Evolutionary conservation across 2,797 vertebrate genomes (phyloP), one percentile per base, ranked within the genome.

Genomic region (Helostoma temminkii): DNA sequence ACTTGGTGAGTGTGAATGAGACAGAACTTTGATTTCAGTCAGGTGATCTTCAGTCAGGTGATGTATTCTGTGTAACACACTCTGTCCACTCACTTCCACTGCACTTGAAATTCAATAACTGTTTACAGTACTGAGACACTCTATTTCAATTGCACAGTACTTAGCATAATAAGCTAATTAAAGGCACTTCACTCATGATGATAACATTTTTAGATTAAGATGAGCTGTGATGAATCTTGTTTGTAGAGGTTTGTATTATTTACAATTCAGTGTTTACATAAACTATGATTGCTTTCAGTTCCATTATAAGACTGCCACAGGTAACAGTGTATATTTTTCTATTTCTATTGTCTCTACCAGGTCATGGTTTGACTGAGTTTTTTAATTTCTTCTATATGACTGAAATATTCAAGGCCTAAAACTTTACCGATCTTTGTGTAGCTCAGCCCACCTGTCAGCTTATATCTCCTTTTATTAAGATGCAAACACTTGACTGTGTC

Each of bases 161-260:
- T 72, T 56, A 63, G 68, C 49, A 75, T 80, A 70, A 83, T 58
- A 66, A 52, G 69, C 41, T 64, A 76, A 78, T 78, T 71, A 80
- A 80, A 73, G 61, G 58, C 50, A 59, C 68, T 76, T 73, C 41
- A 68, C 46, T 75, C 78, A 57, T 53, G 66, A 61, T 67, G 53
- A 57, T 63, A 68, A 60, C 52, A 52, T 57, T 79, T 59, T 66
- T 49, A 64, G 34, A 78, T 73, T 45, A 65, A 59, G 42, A 63
- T 67, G 28, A 14, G 32, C 15, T 2, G 28, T 36, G 66, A 57
- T 80, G 58, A 69, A 66, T 83, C 76, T 76, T 72, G 24, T 82
- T 76, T 72, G 81, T 74, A 28, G 65, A 63, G 56, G 42, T 69
- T 28, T 12, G 73, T 47, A 32, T 72, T 73, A 73, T 70, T 66